phyloP scores from a whole-genome alignment of 2,797 vertebrate species.

The Denticeps clupeoides region DNA sequence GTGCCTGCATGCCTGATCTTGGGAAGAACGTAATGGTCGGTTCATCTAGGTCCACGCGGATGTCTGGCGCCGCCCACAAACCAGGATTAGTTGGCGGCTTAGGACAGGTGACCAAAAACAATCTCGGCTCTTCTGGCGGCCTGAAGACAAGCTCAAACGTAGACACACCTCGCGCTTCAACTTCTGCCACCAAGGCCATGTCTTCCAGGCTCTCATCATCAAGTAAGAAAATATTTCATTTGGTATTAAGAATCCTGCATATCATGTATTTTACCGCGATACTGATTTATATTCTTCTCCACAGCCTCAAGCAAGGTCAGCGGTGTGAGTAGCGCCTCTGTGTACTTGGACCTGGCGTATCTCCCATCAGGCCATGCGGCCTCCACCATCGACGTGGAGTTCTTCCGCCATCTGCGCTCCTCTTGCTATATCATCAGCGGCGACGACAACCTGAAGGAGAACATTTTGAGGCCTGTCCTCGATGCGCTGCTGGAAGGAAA shows the following conservation, averaged over 20 bases:
- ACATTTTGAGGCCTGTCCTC: slow-evolving; percentile 62
- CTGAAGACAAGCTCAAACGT: slow-evolving; percentile 26
- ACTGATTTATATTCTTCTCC: not conserved
- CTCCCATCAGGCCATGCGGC: slow-evolving; percentile 68
- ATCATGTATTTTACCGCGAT: too few species aligned
- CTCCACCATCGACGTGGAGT: slow-evolving; percentile 63
- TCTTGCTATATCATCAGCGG: slow-evolving; percentile 85
- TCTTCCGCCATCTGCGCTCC: slow-evolving; percentile 70
- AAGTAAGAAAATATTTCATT: slow-evolving; percentile 17
- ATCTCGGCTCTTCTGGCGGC: slow-evolving; percentile 35
- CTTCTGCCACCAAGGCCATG: slow-evolving; percentile 31
- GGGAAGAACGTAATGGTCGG: slow-evolving; percentile 39
- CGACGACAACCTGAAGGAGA: slow-evolving; percentile 67
- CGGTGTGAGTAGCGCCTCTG: slow-evolving; percentile 20
- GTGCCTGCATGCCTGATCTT: slow-evolving; percentile 79
- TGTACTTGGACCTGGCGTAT: slow-evolving; percentile 88
- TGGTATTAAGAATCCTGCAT: too few species aligned
- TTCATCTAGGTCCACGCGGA: slow-evolving; percentile 46
- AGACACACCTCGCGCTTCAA: slow-evolving; percentile 28
- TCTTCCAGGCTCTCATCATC: slow-evolving; percentile 12
- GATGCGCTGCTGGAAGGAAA: slow-evolving; percentile 77
- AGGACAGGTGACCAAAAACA: slow-evolving; percentile 38
- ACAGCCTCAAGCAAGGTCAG: not conserved
- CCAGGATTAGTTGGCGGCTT: slow-evolving; percentile 22
- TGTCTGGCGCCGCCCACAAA: slow-evolving; percentile 20